Conservation (phyloP, 2,797 vertebrate species). For the Sus cebifrons region DNA sequence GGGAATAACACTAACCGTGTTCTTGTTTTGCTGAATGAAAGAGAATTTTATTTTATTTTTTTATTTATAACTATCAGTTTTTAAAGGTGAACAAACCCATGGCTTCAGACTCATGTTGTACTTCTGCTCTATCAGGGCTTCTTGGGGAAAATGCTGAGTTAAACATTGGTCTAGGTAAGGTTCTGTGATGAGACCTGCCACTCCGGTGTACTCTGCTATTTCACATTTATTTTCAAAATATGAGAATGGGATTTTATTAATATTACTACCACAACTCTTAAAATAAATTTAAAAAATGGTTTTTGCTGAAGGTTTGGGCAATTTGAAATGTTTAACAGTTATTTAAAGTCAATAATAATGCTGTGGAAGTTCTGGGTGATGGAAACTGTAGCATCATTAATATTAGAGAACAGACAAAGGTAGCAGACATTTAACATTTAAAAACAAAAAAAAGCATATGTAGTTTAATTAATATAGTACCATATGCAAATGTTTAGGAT, state of each 20-base stretch:
- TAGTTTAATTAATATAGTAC: background rate
- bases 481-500: background rate
- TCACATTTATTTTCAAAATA: slow-evolving; percentile 40
- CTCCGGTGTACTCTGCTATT: background rate
- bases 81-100: slow-evolving; percentile 76
- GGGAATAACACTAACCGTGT: slow-evolving; percentile 85
- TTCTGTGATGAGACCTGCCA: slow-evolving; percentile 19
- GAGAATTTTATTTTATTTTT: slow-evolving; percentile 80
- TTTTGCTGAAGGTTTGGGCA: slow-evolving; percentile 58
- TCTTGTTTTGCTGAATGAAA: slow-evolving; percentile 81
- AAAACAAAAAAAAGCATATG: background rate
- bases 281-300: background rate
- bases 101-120: slow-evolving; percentile 64
- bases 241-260: slow-evolving; percentile 60
- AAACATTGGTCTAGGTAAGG: background rate
- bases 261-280: slow-evolving; percentile 37
- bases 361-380: background rate
- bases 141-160: slow-evolving; percentile 75
- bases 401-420: slow-evolving; percentile 20
- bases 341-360: background rate
- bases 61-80: slow-evolving; percentile 82
- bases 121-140: slow-evolving; percentile 70
- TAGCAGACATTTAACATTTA: background rate
- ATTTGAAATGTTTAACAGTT: slow-evolving; percentile 52
- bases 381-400: slow-evolving; percentile 47